Percentiles rank a stretch among this genome's conserved stretches.
These are phyloP conservation scores for Laupala kohalensis DNA, from an alignment of 1,140 invertebrate genomes.

Conservation along the genomic window DNA sequence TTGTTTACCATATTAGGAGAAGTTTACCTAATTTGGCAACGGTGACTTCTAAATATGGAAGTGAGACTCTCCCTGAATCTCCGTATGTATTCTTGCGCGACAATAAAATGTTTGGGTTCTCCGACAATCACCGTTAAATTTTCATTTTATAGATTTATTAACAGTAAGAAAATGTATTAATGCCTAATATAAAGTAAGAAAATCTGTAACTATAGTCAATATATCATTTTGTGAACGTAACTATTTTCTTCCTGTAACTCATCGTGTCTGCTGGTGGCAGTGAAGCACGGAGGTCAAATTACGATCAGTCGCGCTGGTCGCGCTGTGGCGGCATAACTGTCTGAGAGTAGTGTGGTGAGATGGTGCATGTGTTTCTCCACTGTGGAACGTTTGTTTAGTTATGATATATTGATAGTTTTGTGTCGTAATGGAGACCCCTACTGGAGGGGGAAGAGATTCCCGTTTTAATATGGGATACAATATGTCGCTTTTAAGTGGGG, in stretches of 20 bases:
- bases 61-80: conserved; percentile 12
- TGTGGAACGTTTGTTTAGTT: conserved; percentile 11
- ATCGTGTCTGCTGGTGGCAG: conserved; percentile 10
- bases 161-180: not conserved
- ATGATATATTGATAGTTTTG: conserved; percentile 10
- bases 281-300: conserved; percentile 22
- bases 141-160: not conserved
- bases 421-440: conserved; percentile 53
- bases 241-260: conserved; percentile 15
- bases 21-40: conserved; percentile 29
- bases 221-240: not conserved
- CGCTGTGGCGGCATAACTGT: conserved; percentile 15
- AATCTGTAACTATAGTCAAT: not conserved
- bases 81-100: conserved; percentile 10
- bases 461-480: conserved; percentile 70
- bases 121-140: not conserved
- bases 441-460: conserved; percentile 65
- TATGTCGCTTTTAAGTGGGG: conserved; percentile 63
- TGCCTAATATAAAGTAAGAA: not conserved
- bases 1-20: conserved; percentile 25
- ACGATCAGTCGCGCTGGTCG: conserved; percentile 22
- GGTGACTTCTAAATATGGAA: conserved; percentile 28
- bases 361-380: conserved; percentile 10
- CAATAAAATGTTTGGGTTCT: too few species aligned
- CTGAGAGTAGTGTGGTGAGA: conserved; percentile 4